phyloP scores from a whole-genome alignment of 2,888 invertebrate species.

The Pseudococcus viburni region DNA sequence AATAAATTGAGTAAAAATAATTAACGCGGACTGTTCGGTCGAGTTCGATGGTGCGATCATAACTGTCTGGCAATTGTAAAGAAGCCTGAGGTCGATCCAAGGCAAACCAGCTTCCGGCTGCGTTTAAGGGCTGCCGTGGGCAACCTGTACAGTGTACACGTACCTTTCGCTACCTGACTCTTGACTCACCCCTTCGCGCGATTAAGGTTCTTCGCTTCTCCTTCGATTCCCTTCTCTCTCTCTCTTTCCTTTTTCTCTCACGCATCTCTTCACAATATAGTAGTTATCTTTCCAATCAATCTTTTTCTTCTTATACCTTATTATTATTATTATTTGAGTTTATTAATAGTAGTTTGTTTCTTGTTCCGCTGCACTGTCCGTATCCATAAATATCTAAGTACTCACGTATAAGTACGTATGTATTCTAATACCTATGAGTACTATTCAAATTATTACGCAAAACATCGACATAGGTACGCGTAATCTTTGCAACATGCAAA shows the following conservation, averaged over 20 bases:
- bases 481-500: background rate
- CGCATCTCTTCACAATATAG: background rate
- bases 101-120: slow-evolving; percentile 57
- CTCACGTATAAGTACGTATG: background rate
- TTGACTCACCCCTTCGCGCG: slow-evolving; percentile 25
- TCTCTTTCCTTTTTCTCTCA: background rate
- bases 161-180: slow-evolving; percentile 12
- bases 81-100: slow-evolving; percentile 53
- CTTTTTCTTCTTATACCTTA: slow-evolving; percentile 44
- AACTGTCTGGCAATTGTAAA: slow-evolving; percentile 50
- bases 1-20: slow-evolving; percentile 23
- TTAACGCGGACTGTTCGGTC: background rate
- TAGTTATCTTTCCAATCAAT: slow-evolving; percentile 49
- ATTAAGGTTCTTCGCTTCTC: slow-evolving; percentile 23
- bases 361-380: background rate
- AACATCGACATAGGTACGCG: background rate
- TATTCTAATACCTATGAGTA: background rate
- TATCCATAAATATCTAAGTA: no score
- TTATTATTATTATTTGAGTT: slow-evolving; percentile 35
- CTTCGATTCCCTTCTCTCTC: background rate
- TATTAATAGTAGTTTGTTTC: slow-evolving; percentile 28
- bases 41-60: background rate
- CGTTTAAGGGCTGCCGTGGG: slow-evolving; percentile 52
- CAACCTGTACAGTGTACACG: background rate
- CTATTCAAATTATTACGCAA: background rate